Base-by-base conservation (phyloP, 2,888 invertebrate species). In the Priocnemis perturbator region DNA sequence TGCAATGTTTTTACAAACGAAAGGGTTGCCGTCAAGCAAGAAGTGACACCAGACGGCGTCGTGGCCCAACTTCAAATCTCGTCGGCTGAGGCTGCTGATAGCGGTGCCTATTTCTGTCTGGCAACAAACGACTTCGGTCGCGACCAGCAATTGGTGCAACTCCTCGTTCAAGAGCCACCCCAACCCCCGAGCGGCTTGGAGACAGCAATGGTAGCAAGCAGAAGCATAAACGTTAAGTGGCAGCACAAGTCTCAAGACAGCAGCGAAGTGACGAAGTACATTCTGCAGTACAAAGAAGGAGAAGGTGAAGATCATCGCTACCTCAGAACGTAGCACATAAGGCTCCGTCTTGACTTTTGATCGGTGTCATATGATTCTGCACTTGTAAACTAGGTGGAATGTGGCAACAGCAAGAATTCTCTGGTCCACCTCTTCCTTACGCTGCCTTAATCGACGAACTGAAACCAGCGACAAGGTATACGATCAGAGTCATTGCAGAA, bases 171-270 rank as follows among this genome's bases (percentile, higher is more conserved):
- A 89, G 95, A 95, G 86, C 94, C 94, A 1, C 94, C 95, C 4
- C 92, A 93, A 78, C 91, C 93, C 60, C 94, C 95, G 11, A 91
- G 91, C 61, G 92, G 93, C 65, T 84, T 95, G 58, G 93, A 93
- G 86, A 92, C 94, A 15, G 92, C 93, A 9, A 93, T 93, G 91
- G 91, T 93, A 2, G 93, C 93, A 59, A 95, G 95, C 85, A 91
- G 94, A 55, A 93, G 93, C 14, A 93, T 94, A 15, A 93, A 93
- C 82, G 89, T 96, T n/a, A 93, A 94, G 81, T 96, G 95, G 95
- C 93, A 93, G 77, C 93, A 93, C 76, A 92, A 91, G 85, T 91
- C 91, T 58, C 91, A 93, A 66, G 94, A 94, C 79, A 92, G 94
- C 3, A 93, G 92, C 60, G 94, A 94, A 87, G 93, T 94, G 20